Base-by-base conservation (phyloP, 2,113 vertebrate species). In the Takifugu bimaculatus region DNA sequence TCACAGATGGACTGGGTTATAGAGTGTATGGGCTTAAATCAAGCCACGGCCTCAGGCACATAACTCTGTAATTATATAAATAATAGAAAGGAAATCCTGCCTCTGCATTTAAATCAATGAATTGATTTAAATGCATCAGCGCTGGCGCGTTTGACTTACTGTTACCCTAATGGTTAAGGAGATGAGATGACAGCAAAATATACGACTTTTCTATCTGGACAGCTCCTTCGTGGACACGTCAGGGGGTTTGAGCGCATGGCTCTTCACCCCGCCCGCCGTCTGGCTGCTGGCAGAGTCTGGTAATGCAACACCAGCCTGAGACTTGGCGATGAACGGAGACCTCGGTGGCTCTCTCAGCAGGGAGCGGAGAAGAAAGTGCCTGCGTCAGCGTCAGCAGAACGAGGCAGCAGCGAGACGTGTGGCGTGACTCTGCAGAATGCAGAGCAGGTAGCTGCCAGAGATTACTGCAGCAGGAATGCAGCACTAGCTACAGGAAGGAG, bases 401-500 rank as follows among this genome's bases (percentile, higher is more conserved):
- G 29, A 60, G 42, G 68, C n/a, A 4, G 20, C 50, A 27, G 51
- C n/a, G 14, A 43, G 27, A 32, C 4, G 26, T 43, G n/a, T 63
- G 20, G 45, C 50, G 50, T 55, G 54, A 55, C 15, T 55, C 32
- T 48, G 80, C 35, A 39, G 80, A 83, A 87, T 79, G 78, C 71
- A 80, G 79, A 82, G 75, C 71, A 85, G 79, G 81, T 74, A 63
- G 73, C 65, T 73, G 70, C 57, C 71, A 63, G 70, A 78, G 80
- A 86, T 82, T 81, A 86, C 81, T 88, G 86, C 85, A 83, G 83
- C 42, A 72, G 68, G 74, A 84, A 85, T 82, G 82, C 81, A 86
- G 80, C 77, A 85, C 44, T 61, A 65, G 63, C 70, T 66, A 50
- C 51, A 60, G 63, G 68, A 65, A 5, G 51, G 45, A 73, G 51